Percentiles rank a stretch among this genome's conserved stretches.
These are phyloP conservation scores for Apus apus DNA, from an alignment of 2,113 vertebrate genomes.

Conservation along the genomic window DNA sequence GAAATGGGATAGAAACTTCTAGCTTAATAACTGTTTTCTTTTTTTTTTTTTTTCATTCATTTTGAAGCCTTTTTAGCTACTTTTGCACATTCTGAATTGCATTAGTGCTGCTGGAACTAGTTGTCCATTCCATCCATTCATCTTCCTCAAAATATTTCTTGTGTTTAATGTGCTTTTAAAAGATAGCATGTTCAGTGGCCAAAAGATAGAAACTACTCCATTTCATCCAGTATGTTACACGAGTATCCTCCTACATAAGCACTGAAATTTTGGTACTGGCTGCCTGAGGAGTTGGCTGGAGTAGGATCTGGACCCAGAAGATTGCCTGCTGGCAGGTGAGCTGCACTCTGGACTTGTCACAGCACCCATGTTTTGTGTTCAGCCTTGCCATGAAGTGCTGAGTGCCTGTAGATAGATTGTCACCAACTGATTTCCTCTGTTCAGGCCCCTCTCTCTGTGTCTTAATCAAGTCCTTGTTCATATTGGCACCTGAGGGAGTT, in stretches of 20 bases:
- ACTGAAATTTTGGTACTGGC: neutral
- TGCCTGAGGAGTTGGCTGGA: neutral
- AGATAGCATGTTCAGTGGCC: neutral
- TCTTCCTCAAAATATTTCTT: neutral
- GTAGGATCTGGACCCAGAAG: neutral
- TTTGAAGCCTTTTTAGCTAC: neutral
- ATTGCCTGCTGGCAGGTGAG: no score
- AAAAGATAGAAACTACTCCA: neutral
- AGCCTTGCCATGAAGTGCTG: neutral
- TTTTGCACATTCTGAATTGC: neutral
- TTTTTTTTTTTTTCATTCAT: neutral
- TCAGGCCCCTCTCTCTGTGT: neutral
- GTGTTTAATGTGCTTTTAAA: neutral
- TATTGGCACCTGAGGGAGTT: neutral
- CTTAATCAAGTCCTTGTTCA: neutral
- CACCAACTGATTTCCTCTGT: neutral
- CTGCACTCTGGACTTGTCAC: accelerated
- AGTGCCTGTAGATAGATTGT: neutral
- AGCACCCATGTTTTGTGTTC: neutral
- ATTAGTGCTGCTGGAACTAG: neutral
- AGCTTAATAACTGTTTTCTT: neutral
- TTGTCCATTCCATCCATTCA: neutral
- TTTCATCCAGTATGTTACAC: neutral
- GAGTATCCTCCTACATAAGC: neutral
- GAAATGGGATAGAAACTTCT: neutral